Evolutionary conservation across 1,140 invertebrate species (phyloP), one percentile per base, ranked within the genome.

Genomic region (Drosophila nigrodunni): DNA sequence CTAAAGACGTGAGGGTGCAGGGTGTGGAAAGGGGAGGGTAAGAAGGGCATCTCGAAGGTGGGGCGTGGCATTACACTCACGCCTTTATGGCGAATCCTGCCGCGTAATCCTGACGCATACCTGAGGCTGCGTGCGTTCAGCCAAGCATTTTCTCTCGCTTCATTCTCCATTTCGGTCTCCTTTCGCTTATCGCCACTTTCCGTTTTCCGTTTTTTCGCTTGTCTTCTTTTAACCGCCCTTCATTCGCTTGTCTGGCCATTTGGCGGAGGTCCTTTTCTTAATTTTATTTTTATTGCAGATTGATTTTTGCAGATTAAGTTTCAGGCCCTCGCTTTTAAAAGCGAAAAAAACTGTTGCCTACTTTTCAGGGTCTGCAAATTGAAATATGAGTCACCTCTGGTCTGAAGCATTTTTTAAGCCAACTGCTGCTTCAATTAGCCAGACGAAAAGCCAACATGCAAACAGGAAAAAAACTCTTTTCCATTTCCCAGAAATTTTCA

Each of bases 231-330:
- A 30, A 30, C 15, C 43, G 30, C 30, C 35, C 25, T 37, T 39
- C 41, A 39, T 66, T 44, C 55, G 65, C 60, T 47, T 59, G 67
- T 70, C 66, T 68, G 68, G 52, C 66, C 66, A 77, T 77, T 80
- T 79, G 77, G 59, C 70, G 52, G 62, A 77, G 69, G 61, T 67
- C 65, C 64, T 69, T 35, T 80, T 76, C 81, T 89, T 85, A 90
- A 88, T 90, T 89, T 89, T 79, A 90, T 86, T 90, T 89, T 89
- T 89, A 89, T 89, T 85, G 85, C 86, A 85, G 85, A 90, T 81
- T 89, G 85, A 90, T 89, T 89, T 85, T 90, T 90, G 73, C 72
- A 89, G 85, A 83, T 88, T 86, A 85, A 81, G 78, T 86, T 90
- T 88, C 54, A 77, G 57, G 59, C 15, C 49, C 54, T 54, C 44